A percentile compares a stretch with the other conserved stretches of the same genome.
phyloP scores from a whole-genome alignment of 2,888 invertebrate genomes.

The Habrosyne pyritoides region DNA sequence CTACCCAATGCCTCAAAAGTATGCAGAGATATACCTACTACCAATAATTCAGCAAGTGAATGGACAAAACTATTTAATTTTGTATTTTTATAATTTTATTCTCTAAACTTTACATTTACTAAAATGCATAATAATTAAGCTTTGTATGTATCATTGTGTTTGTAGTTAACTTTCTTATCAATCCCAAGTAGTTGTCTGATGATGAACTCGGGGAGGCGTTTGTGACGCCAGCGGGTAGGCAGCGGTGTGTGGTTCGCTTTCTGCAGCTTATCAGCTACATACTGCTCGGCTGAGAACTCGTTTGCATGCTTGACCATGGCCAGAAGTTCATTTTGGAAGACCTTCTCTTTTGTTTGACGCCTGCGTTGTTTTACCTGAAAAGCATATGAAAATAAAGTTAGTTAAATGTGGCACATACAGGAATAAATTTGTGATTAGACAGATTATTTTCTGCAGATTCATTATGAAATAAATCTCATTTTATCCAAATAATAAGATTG shows the following conservation, averaged over 20 bases:
- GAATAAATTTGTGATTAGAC: too few relatives aligned
- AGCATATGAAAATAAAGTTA: neutral
- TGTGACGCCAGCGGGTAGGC: conserved; percentile 84
- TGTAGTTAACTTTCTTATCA: conserved; percentile 79
- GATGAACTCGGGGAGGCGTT: conserved; percentile 86
- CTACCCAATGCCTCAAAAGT: too few relatives aligned
- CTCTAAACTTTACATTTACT: conserved; percentile 16
- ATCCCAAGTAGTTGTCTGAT: conserved; percentile 87
- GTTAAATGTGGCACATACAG: too few relatives aligned
- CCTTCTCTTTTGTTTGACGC: conserved; percentile 89
- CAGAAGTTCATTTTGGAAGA: conserved; percentile 88
- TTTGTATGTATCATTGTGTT: conserved; percentile 75
- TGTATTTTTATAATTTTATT: conserved; percentile 16
- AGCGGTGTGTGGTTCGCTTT: conserved; percentile 84
- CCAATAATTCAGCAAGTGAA: too few relatives aligned
- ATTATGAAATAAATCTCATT: too few relatives aligned
- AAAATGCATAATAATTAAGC: conserved; percentile 44
- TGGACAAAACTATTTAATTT: neutral
- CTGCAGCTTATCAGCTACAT: conserved; percentile 86
- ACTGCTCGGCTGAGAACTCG: conserved; percentile 89
- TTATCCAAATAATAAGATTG: too few relatives aligned
- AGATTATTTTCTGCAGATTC: too few relatives aligned
- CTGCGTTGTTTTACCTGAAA: conserved; percentile 86
- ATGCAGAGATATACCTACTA: too few relatives aligned
- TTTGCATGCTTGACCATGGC: conserved; percentile 88